phyloP scores from a whole-genome alignment of 2,797 vertebrate species.

The Scarus forsteni region DNA sequence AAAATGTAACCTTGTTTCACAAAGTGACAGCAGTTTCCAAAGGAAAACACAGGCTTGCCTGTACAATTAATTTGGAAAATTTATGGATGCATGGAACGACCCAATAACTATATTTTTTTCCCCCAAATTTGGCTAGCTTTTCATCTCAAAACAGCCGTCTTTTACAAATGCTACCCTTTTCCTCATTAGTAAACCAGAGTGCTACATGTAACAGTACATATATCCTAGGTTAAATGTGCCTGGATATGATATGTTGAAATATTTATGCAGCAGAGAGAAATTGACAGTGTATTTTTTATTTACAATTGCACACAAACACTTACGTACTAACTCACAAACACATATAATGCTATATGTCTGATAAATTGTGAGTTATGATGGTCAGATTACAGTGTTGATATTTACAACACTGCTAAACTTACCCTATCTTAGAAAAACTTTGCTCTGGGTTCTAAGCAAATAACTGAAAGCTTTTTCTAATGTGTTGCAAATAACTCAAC shows the following conservation, averaged over 20 bases:
- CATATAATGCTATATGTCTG: neutral
- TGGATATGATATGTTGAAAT: slow-evolving; percentile 2
- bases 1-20: slow-evolving; percentile 8
- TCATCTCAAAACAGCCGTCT: neutral
- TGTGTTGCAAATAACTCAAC: too few species aligned
- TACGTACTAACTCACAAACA: neutral
- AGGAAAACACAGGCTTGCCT: slow-evolving; percentile 2
- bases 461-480: too few species aligned
- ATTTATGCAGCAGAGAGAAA: slow-evolving; percentile 3
- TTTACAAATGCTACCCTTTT: slow-evolving; percentile 8
- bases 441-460: too few species aligned
- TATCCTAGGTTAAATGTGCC: neutral
- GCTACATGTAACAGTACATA: slow-evolving; percentile 11
- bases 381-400: neutral
- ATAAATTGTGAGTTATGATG: neutral
- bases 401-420: too few species aligned
- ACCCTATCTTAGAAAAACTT: too few species aligned
- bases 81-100: neutral
- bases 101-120: neutral
- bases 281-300: neutral
- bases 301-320: neutral
- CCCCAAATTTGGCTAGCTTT: neutral
- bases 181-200: slow-evolving; percentile 3
- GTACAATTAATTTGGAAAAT: neutral
- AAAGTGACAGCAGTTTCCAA: slow-evolving; percentile 13